Conservation (phyloP, 2,888 invertebrate genomes). For the Trichopria drosophilae region DNA sequence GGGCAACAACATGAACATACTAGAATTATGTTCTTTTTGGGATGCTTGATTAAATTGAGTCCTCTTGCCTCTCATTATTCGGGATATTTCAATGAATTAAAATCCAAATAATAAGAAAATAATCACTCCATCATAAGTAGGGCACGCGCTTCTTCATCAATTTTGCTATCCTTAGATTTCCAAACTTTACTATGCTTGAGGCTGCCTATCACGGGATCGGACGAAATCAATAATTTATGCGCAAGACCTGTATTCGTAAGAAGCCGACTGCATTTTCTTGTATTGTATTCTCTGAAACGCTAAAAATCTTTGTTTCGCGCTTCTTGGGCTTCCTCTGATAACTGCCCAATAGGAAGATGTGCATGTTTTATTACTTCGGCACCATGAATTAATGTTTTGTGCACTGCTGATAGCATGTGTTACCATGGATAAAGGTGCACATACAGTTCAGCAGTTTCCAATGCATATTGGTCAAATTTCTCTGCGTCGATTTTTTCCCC, state of each 20-base stretch:
- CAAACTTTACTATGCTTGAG: neutral
- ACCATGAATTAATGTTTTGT: conserved; percentile 34
- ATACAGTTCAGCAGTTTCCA: conserved; percentile 33
- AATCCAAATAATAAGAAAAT: too few relatives aligned
- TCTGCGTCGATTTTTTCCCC: conserved; percentile 25
- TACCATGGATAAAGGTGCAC: conserved; percentile 34
- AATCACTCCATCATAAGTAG: too few relatives aligned
- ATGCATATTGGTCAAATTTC: too few relatives aligned
- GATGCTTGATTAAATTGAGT: too few relatives aligned
- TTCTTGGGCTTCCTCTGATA: conserved; percentile 37
- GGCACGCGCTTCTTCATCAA: neutral
- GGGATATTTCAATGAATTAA: too few relatives aligned
- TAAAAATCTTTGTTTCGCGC: conserved; percentile 31
- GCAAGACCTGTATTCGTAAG: conserved; percentile 7
- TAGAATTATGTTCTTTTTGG: too few relatives aligned
- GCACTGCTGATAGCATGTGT: conserved; percentile 33
- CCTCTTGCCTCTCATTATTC: too few relatives aligned
- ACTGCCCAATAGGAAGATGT: conserved; percentile 34
- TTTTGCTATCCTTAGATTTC: neutral
- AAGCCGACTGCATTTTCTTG: conserved; percentile 3
- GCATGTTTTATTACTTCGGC: conserved; percentile 20
- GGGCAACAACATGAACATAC: too few relatives aligned
- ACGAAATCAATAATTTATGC: conserved; percentile 4
- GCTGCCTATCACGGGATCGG: too few relatives aligned
- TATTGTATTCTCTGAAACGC: conserved; percentile 1